phyloP scores from a whole-genome alignment of 2,888 invertebrate species.

The Thereva nobilitata region DNA sequence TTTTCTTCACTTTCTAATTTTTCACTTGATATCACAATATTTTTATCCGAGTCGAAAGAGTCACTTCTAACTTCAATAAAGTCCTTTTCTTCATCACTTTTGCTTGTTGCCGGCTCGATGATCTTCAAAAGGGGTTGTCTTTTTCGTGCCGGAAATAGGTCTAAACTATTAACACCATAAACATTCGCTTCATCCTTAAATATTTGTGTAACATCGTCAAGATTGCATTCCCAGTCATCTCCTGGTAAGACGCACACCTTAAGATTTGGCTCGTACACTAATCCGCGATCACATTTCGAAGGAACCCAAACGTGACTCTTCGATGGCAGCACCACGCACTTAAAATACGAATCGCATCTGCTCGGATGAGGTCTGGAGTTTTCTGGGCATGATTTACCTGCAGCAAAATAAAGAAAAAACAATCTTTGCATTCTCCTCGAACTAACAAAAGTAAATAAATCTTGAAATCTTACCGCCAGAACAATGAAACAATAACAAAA shows the following conservation, averaged over 20 bases:
- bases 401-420: background rate
- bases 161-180: constrained; percentile 40
- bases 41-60: background rate
- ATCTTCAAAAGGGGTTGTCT: constrained; percentile 5
- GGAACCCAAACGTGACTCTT: constrained; percentile 55
- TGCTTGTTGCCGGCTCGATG: background rate
- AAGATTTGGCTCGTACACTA: constrained; percentile 55
- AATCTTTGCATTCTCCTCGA: constrained; percentile 1
- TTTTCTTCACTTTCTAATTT: constrained; percentile 40
- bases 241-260: constrained; percentile 55
- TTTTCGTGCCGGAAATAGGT: constrained; percentile 21
- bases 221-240: constrained; percentile 57
- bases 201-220: background rate
- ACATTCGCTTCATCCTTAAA: constrained; percentile 25
- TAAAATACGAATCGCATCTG: constrained; percentile 56
- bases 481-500: constrained; percentile 20
- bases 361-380: constrained; percentile 53
- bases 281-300: constrained; percentile 52
- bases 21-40: constrained; percentile 6
- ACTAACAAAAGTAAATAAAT: background rate
- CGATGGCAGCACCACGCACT: constrained; percentile 51
- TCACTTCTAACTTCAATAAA: constrained; percentile 42
- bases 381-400: constrained; percentile 56
- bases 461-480: constrained; percentile 25
- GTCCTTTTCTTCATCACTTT: constrained; percentile 32